Evolutionary conservation across 2,888 invertebrate species (phyloP).

Genomic region (Lithophane semibrunnea): DNA sequence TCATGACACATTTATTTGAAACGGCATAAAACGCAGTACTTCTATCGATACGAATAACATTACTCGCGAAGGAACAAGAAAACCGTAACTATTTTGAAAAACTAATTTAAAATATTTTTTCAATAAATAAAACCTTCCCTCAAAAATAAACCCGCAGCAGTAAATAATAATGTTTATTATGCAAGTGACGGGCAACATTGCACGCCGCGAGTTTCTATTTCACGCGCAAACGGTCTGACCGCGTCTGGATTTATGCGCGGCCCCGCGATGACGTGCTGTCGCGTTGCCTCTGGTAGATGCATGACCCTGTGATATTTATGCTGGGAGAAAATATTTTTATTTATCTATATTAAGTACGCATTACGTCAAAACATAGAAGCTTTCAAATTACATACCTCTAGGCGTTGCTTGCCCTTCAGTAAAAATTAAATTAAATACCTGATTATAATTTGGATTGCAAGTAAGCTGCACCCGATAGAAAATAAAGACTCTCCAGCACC

Average conservation of each 20-base stretch:
- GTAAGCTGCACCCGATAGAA: too few relatives aligned
- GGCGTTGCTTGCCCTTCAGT: too few relatives aligned
- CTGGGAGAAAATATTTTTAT: conserved; percentile 26
- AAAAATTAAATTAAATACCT: too few relatives aligned
- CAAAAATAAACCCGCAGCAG: conserved; percentile 42
- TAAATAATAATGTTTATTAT: conserved; percentile 68
- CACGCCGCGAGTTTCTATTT: conserved; percentile 77
- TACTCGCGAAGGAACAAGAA: background rate
- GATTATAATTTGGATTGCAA: too few relatives aligned
- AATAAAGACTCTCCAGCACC: too few relatives aligned
- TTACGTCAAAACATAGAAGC: too few relatives aligned
- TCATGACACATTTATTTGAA: background rate
- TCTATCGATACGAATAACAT: background rate
- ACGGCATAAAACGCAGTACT: background rate
- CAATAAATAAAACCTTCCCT: conserved; percentile 29
- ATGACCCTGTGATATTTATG: conserved; percentile 53
- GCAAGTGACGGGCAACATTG: conserved; percentile 71
- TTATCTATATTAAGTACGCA: too few relatives aligned
- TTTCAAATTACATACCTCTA: too few relatives aligned
- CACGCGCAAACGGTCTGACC: conserved; percentile 79
- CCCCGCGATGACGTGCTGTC: conserved; percentile 60
- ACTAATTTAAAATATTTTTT: background rate
- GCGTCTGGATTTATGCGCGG: conserved; percentile 78
- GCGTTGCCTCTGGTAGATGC: conserved; percentile 59
- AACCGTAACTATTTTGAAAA: background rate